Base-by-base conservation (phyloP, 2,888 invertebrate species). In the Drosophila lutescens region DNA sequence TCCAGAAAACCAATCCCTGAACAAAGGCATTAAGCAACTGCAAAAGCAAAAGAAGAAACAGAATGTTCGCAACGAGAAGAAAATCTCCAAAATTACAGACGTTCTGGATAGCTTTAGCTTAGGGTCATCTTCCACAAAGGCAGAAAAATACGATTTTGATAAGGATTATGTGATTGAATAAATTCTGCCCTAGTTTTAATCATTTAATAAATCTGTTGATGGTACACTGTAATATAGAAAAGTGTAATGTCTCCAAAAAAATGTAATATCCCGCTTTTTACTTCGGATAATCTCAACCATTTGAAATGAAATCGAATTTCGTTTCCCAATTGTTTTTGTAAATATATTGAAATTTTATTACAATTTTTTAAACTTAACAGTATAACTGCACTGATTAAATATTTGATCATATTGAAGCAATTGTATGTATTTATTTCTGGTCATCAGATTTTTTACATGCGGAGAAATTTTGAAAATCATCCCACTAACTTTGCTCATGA, bases 21-120 rank as follows among this genome's bases (percentile, higher is more conserved):
- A 95, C 85, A 93, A 94, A 87, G 80, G 93, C 1, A 93, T 93
- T 32, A 95, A 95, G 79, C 88, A 90, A 9, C 56, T 84, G 13
- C 88, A 90, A 32, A 94, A 94, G 90, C 93, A 93, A 68, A 93
- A 89, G 78, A 95, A 94, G 82, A 95, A 95, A 80, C 92, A 93
- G 32, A 91, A 91, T 74, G 92, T 92, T 46, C 92, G 93, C 34
- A 93, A 92, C 78, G 95, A 95, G 69, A 95, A 95, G 90, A 93
- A 94, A 77, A 94, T 96, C 0, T 90, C 93, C 0, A 93, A 94
- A 72, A 92, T 96, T 69, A 94, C 95, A 0, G 93, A 93, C 59
- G 94, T 95, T 23, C 90, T 96, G 59, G 95, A 95, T 88, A 94
- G 92, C 82, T 91, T 92, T 69, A 85, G 80, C 38, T 55, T 91